A percentile compares a stretch with the other conserved stretches of the same genome.
Conservation (phyloP, 2,888 invertebrate genomes). For the Erebia ligea region DNA sequence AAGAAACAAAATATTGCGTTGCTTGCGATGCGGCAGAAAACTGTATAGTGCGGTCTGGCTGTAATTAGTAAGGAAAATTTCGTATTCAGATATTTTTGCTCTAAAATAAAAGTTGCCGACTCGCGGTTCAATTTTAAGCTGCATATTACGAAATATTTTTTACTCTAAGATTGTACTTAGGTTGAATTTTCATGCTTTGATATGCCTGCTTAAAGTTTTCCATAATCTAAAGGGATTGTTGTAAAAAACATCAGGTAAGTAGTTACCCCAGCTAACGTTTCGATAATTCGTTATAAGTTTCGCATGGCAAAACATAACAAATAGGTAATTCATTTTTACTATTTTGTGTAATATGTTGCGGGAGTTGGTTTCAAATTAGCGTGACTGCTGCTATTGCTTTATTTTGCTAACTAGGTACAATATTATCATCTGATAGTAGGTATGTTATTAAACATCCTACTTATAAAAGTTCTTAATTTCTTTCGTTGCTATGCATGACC, state of each 20-base stretch:
- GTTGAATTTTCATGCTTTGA: constrained; percentile 19
- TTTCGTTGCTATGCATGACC: no score
- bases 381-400: neutral
- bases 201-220: constrained; percentile 8
- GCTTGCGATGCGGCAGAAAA: constrained; percentile 26
- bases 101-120: constrained; percentile 28
- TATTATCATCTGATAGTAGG: neutral
- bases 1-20: constrained; percentile 32
- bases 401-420: neutral
- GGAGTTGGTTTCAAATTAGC: neutral
- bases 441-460: no score
- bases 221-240: constrained; percentile 8
- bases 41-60: constrained; percentile 22
- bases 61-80: constrained; percentile 33
- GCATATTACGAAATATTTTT: constrained; percentile 25
- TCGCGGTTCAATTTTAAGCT: constrained; percentile 23
- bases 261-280: no score
- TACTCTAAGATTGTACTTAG: constrained; percentile 15
- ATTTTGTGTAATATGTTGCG: neutral
- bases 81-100: constrained; percentile 30
- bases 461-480: no score
- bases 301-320: neutral
- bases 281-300: neutral
- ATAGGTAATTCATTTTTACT: neutral
- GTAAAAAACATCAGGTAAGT: neutral